These are phyloP conservation scores for Cyprinodon brontotheroides DNA, from an alignment of 2,113 vertebrate genomes.

Conservation along the genomic window DNA sequence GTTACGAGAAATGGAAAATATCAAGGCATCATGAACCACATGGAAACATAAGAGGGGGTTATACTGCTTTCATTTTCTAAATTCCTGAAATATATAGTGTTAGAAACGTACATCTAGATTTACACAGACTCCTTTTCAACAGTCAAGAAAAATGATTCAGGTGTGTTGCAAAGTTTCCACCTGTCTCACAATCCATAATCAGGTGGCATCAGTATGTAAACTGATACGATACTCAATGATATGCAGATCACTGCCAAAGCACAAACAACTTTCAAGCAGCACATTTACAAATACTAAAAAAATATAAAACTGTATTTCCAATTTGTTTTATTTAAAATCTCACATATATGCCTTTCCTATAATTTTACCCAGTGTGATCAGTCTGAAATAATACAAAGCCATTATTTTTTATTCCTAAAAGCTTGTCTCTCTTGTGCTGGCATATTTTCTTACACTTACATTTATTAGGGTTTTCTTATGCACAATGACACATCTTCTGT, in stretches of 20 bases:
- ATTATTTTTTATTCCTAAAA: constrained; percentile 9
- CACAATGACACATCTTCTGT: constrained; percentile 21
- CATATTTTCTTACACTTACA: constrained; percentile 5
- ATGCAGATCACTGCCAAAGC: not conserved
- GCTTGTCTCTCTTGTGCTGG: not conserved
- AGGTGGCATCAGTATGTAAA: not conserved
- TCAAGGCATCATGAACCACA: too few relatives aligned
- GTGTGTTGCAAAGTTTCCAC: too few relatives aligned
- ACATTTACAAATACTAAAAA: too few relatives aligned
- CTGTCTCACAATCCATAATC: too few relatives aligned
- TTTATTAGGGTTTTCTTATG: not conserved
- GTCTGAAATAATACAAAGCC: not conserved
- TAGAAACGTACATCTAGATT: too few relatives aligned
- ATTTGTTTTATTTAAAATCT: not conserved
- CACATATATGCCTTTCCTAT: not conserved
- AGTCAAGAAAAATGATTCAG: too few relatives aligned
- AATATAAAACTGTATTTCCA: not conserved
- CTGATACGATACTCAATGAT: not conserved
- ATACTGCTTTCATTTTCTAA: too few relatives aligned
- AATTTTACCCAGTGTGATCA: not conserved
- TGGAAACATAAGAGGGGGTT: too few relatives aligned
- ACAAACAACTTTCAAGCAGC: not conserved
- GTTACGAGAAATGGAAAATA: too few relatives aligned
- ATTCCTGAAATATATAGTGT: too few relatives aligned
- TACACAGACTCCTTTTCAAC: too few relatives aligned